A percentile compares a stretch with the other conserved stretches of the same genome.
Conservation (phyloP, 1,140 invertebrate genomes). For the Apis dorsata region DNA sequence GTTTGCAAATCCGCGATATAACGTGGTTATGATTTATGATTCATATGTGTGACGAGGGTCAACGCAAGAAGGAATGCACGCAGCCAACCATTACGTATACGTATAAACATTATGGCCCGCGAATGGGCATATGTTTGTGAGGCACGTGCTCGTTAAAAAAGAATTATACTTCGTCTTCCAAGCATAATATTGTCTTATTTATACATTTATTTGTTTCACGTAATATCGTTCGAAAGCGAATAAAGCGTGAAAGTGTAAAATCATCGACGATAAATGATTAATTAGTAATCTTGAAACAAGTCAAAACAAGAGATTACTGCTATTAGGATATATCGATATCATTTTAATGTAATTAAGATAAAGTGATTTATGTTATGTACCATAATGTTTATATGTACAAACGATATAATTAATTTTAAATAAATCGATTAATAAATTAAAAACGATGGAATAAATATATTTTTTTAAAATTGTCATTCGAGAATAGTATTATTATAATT, state of each 20-base stretch:
- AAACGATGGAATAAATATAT: not conserved
- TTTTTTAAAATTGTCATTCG: not conserved
- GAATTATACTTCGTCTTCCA: slow-evolving; percentile 30
- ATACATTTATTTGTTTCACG: not conserved
- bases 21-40: slow-evolving; percentile 47
- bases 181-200: slow-evolving; percentile 34
- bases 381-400: too few relatives aligned
- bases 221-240: not conserved
- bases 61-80: slow-evolving; percentile 36
- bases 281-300: not conserved
- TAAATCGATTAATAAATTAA: not conserved
- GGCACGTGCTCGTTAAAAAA: slow-evolving; percentile 43
- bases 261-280: not conserved
- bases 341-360: not conserved
- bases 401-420: not conserved
- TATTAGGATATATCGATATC: not conserved
- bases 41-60: slow-evolving; percentile 38
- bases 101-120: slow-evolving; percentile 27
- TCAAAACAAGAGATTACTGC: not conserved
- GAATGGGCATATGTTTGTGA: slow-evolving; percentile 26
- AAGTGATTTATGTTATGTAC: not conserved
- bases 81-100: slow-evolving; percentile 37
- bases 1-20: slow-evolving; percentile 42
- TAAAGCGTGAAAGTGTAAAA: not conserved
- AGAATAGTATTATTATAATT: too few relatives aligned